These are phyloP conservation scores for Herpailurus yagouaroundi DNA, from an alignment of 2,113 vertebrate genomes.

Conservation along the genomic window DNA sequence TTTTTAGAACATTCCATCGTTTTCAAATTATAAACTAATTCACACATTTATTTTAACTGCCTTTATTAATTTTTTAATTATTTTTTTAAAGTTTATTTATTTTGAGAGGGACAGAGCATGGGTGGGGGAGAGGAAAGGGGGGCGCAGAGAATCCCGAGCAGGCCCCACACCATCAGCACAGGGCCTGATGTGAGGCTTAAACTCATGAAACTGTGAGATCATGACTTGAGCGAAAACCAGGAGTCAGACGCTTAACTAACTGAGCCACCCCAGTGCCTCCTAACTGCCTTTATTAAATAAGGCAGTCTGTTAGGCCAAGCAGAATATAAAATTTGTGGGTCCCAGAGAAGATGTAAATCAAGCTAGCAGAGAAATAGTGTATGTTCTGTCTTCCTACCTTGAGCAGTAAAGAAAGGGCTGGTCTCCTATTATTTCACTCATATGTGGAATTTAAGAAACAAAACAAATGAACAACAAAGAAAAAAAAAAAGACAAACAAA, in stretches of 20 bases:
- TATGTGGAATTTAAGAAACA: background rate
- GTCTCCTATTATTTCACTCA: background rate
- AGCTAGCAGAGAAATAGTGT: background rate
- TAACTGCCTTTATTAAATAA: constrained; percentile 42
- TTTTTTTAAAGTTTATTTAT: too few relatives aligned
- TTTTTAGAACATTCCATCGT: background rate
- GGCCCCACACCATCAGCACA: too few relatives aligned
- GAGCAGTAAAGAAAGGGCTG: background rate
- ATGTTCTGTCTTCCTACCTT: background rate
- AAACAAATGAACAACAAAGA: background rate
- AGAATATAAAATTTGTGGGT: background rate
- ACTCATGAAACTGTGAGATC: too few relatives aligned
- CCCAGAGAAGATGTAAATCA: constrained; percentile 2
- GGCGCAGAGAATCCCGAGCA: too few relatives aligned
- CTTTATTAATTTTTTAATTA: background rate
- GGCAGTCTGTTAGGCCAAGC: background rate
- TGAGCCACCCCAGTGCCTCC: too few relatives aligned
- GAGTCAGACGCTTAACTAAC: too few relatives aligned
- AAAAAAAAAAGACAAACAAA: background rate
- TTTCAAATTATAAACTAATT: constrained; percentile 20
- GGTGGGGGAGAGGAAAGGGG: too few relatives aligned
- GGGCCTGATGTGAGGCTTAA: too few relatives aligned
- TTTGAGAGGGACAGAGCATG: too few relatives aligned
- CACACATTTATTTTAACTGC: constrained; percentile 45
- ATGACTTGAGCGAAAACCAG: too few relatives aligned